phyloP scores from a whole-genome alignment of 2,888 invertebrate genomes.

The Drosophila helvetica region DNA sequence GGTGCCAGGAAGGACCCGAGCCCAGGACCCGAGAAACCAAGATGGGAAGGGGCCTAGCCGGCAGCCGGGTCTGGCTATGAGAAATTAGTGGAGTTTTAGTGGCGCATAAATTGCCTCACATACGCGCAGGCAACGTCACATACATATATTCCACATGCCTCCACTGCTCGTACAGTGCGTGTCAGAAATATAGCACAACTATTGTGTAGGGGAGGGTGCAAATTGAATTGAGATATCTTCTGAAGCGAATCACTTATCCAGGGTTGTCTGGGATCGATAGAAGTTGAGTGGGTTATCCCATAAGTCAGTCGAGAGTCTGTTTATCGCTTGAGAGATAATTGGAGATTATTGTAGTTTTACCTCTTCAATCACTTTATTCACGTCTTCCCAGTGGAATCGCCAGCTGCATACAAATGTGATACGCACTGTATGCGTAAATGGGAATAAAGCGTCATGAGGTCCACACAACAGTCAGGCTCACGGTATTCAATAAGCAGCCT shows the following conservation, averaged over 20 bases:
- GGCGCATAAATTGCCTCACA: constrained; percentile 62
- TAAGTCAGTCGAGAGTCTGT: too few relatives aligned
- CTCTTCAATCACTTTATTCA: too few relatives aligned
- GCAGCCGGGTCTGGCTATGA: constrained; percentile 38
- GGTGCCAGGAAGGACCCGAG: constrained; percentile 27
- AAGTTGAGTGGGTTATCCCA: too few relatives aligned
- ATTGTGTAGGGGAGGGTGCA: too few relatives aligned
- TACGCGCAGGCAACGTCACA: constrained; percentile 11
- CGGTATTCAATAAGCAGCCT: constrained; percentile 69
- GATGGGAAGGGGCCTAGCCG: constrained; percentile 21
- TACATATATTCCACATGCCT: not conserved
- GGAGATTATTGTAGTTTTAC: too few relatives aligned
- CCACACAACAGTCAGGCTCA: constrained; percentile 44
- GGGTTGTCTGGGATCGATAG: too few relatives aligned
- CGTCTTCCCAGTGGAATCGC: not conserved
- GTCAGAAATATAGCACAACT: constrained; percentile 1
- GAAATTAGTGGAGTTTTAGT: constrained; percentile 74
- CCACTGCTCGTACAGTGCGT: constrained; percentile 4
- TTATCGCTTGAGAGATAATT: too few relatives aligned
- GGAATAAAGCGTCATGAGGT: constrained; percentile 38
- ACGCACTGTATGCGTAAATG: constrained; percentile 17
- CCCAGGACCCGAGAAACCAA: not conserved
- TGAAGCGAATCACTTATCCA: not conserved
- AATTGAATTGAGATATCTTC: too few relatives aligned
- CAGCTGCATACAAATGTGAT: not conserved